These are phyloP conservation scores for Mactromeris polynyma DNA, from an alignment of 2,888 invertebrate species.

Conservation along the genomic window DNA sequence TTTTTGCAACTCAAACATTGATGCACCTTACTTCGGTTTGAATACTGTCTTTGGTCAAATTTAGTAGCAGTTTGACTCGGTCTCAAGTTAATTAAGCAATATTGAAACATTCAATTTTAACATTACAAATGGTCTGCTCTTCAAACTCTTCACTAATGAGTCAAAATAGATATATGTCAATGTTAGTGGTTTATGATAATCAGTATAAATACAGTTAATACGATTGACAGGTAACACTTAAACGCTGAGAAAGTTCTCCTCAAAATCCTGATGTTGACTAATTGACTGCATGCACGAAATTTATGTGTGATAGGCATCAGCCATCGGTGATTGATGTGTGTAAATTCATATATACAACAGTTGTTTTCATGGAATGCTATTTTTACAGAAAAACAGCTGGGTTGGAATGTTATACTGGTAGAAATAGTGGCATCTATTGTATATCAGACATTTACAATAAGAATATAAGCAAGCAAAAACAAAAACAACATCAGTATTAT, in stretches of 20 bases:
- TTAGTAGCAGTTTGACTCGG: too few species aligned
- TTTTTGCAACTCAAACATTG: too few species aligned
- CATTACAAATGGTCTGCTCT: neutral
- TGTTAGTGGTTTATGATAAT: slow-evolving; percentile 8
- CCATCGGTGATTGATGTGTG: slow-evolving; percentile 16
- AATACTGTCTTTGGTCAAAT: too few species aligned
- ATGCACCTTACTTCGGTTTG: too few species aligned
- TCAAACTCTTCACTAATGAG: neutral
- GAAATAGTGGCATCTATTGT: neutral
- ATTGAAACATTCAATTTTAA: neutral
- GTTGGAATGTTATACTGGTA: neutral
- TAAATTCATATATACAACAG: slow-evolving; percentile 14
- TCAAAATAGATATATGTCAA: slow-evolving; percentile 6
- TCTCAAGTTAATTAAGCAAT: neutral
- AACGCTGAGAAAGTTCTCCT: slow-evolving; percentile 1
- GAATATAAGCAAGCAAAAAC: neutral
- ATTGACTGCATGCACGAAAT: slow-evolving; percentile 9
- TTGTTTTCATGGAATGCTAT: slow-evolving; percentile 43
- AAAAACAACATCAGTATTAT: neutral
- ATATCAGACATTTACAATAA: neutral
- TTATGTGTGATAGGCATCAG: neutral
- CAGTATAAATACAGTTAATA: neutral
- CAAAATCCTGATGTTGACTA: neutral
- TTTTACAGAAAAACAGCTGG: slow-evolving; percentile 31
- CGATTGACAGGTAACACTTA: neutral